Percentiles rank a stretch among this genome's conserved stretches.
These are phyloP conservation scores for Ophion costatus DNA, from an alignment of 2,888 invertebrate species.

Conservation along the genomic window DNA sequence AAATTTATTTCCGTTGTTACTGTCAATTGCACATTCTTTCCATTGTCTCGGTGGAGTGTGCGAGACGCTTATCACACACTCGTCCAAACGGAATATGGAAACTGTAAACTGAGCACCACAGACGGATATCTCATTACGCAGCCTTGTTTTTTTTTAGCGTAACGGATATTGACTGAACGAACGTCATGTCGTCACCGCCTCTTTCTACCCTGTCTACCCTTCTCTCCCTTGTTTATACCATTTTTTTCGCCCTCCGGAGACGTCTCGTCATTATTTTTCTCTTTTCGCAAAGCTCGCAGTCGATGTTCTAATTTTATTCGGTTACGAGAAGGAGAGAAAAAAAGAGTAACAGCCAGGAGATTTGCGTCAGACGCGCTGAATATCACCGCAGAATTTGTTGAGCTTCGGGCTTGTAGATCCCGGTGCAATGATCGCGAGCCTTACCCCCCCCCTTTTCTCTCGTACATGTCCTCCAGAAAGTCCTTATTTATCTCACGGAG, in stretches of 20 bases:
- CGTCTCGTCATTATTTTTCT: neutral
- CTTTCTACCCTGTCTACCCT: neutral
- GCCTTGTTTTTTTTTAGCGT: neutral
- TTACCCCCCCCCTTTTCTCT: neutral
- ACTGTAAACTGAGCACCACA: neutral
- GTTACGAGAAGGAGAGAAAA: neutral
- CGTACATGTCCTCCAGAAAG: constrained; percentile 32
- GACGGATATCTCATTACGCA: constrained; percentile 13
- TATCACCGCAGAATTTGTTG: constrained; percentile 4
- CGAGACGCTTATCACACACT: neutral
- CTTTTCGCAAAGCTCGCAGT: neutral
- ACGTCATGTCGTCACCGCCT: neutral
- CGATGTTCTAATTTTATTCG: constrained; percentile 19
- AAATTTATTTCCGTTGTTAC: neutral
- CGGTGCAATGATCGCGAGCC: constrained; percentile 11
- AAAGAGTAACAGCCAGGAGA: neutral
- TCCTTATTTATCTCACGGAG: constrained; percentile 48
- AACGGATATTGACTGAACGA: constrained; percentile 1
- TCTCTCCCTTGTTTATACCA: neutral
- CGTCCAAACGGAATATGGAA: neutral
- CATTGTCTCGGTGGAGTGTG: neutral
- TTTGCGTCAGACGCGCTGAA: neutral
- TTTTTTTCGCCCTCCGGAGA: neutral
- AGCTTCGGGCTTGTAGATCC: constrained; percentile 9
- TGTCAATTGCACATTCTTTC: constrained; percentile 22